Conservation (phyloP, 2,888 invertebrate genomes). For the Agriopis marginaria region DNA sequence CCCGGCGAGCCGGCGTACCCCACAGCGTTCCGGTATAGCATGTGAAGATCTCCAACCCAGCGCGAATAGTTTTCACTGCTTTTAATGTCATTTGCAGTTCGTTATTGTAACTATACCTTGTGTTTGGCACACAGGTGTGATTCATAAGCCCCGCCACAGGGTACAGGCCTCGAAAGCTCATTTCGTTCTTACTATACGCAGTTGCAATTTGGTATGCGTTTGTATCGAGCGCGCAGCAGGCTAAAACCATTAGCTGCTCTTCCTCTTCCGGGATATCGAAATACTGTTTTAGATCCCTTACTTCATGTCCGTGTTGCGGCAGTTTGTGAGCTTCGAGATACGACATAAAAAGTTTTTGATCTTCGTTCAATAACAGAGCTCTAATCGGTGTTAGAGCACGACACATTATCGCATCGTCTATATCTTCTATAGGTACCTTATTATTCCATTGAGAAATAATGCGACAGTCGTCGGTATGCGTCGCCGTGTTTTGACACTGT, state of each 20-base stretch:
- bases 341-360: slow-evolving; percentile 81
- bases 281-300: slow-evolving; percentile 81
- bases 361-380: slow-evolving; percentile 70
- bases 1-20: slow-evolving; percentile 88
- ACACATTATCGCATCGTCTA: slow-evolving; percentile 69
- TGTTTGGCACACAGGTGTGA: slow-evolving; percentile 90
- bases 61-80: slow-evolving; percentile 86
- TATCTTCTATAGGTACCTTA: slow-evolving; percentile 74
- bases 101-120: slow-evolving; percentile 87
- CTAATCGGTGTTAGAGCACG: slow-evolving; percentile 74
- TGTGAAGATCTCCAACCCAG: slow-evolving; percentile 88
- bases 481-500: slow-evolving; percentile 85
- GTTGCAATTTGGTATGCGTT: slow-evolving; percentile 89
- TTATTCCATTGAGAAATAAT: slow-evolving; percentile 87
- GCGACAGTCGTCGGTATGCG: slow-evolving; percentile 88
- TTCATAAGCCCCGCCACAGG: slow-evolving; percentile 89
- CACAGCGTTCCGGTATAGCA: slow-evolving; percentile 89
- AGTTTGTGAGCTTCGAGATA: slow-evolving; percentile 83
- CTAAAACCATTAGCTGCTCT: slow-evolving; percentile 84
- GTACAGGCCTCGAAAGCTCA: slow-evolving; percentile 88
- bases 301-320: slow-evolving; percentile 86
- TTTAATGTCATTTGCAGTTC: slow-evolving; percentile 86
- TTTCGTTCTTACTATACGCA: slow-evolving; percentile 74
- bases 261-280: slow-evolving; percentile 85
- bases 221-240: slow-evolving; percentile 88